Evolutionary conservation across 2,888 invertebrate genomes (phyloP), one percentile per base, ranked within the genome.

Genomic region (Teleiodes luculella): DNA sequence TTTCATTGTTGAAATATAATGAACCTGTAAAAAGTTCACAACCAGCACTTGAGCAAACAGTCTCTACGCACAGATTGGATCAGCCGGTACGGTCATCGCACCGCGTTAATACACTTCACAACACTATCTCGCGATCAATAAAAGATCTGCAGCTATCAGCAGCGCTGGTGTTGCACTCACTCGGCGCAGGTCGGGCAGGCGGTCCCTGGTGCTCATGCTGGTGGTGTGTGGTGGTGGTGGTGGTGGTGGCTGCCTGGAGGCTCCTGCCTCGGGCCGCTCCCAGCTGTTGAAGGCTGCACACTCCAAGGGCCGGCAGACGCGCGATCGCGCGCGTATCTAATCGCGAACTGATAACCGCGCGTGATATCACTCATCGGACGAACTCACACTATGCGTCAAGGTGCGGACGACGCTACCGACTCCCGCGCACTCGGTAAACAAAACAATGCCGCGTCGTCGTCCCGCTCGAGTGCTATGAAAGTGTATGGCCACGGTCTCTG

Each of bases 171-270:
- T 5, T 13, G 43, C 58, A 76, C 84, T 81, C 71, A 89, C 88
- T 52, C 74, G 80, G 54, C 70, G 74, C 56, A 89, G 75, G 66
- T 88, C 89, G 41, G 80, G 76, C 54, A 90, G 82, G 10, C 89
- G 83, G 68, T 90, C 89, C 72, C 78, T 82, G 74, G 70, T 78
- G 67, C 78, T 68, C 88, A 88, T 87, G 74, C 57, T 66, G 94
- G 10, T 36, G 55, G 37, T 53, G n/a, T 46, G 28, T 31, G 10
- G 94, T 41, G 41, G 20, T 41, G 14, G 10, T 10, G 41, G 41
- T 6, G 43, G 1, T 6, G 11, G 3, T 3, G 20, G 93, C 92
- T 36, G 54, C 3, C 24, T 6, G 6, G 3, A 24, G 24, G 3
- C 24, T 4, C 24, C 6, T 24, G 6, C 24, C 6, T 24, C 24